These are phyloP conservation scores for Noctua fimbriata DNA, from an alignment of 2,888 invertebrate species.

Conservation along the genomic window DNA sequence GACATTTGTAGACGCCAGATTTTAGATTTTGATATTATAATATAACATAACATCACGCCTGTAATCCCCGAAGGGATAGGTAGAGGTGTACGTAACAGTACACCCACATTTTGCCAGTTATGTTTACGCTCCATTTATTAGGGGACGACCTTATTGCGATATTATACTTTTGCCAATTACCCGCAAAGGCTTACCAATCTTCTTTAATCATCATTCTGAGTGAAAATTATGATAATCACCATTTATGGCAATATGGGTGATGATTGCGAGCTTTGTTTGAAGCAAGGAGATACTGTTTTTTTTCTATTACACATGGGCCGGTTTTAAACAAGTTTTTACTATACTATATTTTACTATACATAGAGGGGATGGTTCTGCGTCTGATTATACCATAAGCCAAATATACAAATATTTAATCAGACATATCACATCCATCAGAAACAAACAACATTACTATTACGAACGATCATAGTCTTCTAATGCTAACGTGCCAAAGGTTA, in stretches of 20 bases:
- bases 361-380: background rate
- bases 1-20: background rate
- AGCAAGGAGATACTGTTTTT: background rate
- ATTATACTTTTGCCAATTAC: background rate
- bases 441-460: constrained; percentile 16
- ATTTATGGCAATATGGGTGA: too few species aligned
- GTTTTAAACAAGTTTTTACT: too few species aligned
- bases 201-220: background rate
- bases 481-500: constrained; percentile 56
- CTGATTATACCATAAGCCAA: background rate
- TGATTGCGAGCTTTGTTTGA: background rate
- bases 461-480: constrained; percentile 18
- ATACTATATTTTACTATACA: background rate
- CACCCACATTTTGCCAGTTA: too few species aligned
- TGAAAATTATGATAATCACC: background rate
- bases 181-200: background rate
- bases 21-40: background rate
- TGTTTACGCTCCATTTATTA: too few species aligned
- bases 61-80: too few species aligned
- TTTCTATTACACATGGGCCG: background rate
- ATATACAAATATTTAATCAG: background rate
- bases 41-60: too few species aligned
- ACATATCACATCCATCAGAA: constrained; percentile 8
- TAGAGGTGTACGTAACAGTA: too few species aligned
- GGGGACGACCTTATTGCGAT: too few species aligned